Percentiles rank a stretch among this genome's conserved stretches.
These are phyloP conservation scores for Coturnix japonica DNA, from an alignment of 2,113 vertebrate genomes.

Conservation along the genomic window DNA sequence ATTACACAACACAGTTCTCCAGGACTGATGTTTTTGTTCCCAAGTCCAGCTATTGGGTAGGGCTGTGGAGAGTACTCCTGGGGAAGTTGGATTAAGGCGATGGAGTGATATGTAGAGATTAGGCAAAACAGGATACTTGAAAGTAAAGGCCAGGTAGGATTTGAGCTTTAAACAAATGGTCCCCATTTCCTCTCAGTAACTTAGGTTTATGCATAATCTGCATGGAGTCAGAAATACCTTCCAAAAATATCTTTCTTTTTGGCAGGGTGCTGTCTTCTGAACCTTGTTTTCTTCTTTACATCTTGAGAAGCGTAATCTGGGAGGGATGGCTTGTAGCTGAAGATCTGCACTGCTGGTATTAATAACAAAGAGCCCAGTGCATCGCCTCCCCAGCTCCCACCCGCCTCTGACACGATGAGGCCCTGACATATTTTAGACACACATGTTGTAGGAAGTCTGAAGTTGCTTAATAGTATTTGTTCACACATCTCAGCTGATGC, in stretches of 20 bases:
- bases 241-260: conserved; percentile 54
- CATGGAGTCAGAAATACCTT: conserved; percentile 30
- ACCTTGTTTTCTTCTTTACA: conserved; percentile 51
- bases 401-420: conserved; percentile 18
- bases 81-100: conserved; percentile 51
- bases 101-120: conserved; percentile 11
- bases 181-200: conserved; percentile 55
- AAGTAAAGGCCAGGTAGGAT: conserved; percentile 44
- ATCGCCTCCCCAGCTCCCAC: background rate
- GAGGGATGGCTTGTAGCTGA: background rate
- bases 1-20: conserved; percentile 10
- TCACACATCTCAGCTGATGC: conserved; percentile 57
- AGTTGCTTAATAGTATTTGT: conserved; percentile 54
- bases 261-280: conserved; percentile 37
- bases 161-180: conserved; percentile 67
- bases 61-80: conserved; percentile 1
- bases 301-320: conserved; percentile 47
- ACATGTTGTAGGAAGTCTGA: conserved; percentile 52
- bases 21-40: background rate
- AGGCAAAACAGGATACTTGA: conserved; percentile 58
- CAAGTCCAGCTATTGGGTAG: background rate
- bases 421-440: conserved; percentile 16
- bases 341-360: conserved; percentile 39
- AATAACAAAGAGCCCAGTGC: background rate
- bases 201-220: conserved; percentile 52